Conservation (phyloP, 2,797 vertebrate species). For the Natrix natrix region DNA sequence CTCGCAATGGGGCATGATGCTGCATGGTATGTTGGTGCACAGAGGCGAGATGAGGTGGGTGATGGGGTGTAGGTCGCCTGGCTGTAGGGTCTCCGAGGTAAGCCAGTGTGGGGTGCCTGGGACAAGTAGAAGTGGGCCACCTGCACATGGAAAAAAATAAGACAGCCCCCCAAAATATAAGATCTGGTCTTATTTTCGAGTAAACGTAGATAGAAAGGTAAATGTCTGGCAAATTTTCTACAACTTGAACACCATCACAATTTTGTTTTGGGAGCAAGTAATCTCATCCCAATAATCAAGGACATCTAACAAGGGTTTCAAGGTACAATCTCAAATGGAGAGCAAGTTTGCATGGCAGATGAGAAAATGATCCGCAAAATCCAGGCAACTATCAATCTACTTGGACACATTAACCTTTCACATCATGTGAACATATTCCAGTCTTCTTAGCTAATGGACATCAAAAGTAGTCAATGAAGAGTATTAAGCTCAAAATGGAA, state of each 20-base stretch:
- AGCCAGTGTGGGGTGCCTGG: too few relatives aligned
- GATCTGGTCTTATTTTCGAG: too few relatives aligned
- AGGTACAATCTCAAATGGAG: neutral
- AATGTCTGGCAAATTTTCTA: neutral
- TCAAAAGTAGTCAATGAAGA: slow-evolving; percentile 11
- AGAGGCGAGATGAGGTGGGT: too few relatives aligned
- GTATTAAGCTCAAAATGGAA: slow-evolving; percentile 14
- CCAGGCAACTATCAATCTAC: neutral
- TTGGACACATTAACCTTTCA: neutral
- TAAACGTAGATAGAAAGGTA: neutral
- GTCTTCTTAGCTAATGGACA: slow-evolving; percentile 9
- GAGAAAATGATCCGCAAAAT: neutral
- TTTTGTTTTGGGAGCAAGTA: neutral
- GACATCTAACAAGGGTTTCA: neutral
- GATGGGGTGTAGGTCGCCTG: too few relatives aligned
- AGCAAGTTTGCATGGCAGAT: neutral
- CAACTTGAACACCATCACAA: neutral
- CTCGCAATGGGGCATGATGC: too few relatives aligned
- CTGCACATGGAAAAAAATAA: too few relatives aligned
- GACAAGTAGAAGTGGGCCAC: too few relatives aligned
- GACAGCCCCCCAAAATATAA: too few relatives aligned
- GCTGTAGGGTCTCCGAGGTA: too few relatives aligned
- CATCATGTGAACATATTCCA: slow-evolving; percentile 1
- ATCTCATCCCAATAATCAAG: neutral
- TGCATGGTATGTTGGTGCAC: too few relatives aligned